Evolutionary conservation across 1,140 invertebrate genomes (phyloP).

Genomic region (Saccostrea glomerata): DNA sequence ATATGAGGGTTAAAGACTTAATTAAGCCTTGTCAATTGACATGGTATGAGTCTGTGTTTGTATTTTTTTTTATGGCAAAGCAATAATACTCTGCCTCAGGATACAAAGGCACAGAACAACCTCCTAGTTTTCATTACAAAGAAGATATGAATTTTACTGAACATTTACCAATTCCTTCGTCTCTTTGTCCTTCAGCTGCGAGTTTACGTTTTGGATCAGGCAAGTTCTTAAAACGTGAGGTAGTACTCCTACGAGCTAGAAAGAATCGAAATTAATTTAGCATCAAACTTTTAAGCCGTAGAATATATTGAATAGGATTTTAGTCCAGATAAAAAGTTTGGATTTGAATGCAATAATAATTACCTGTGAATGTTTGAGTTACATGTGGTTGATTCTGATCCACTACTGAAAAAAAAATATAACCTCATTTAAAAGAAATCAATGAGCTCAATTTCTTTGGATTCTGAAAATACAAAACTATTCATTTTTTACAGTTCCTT

Average conservation of each 20-base stretch:
- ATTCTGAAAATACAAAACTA: constrained; percentile 11
- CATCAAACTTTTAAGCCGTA: background rate
- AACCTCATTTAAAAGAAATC: background rate
- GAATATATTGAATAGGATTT: background rate
- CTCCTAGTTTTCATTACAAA: too few species aligned
- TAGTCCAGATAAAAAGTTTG: background rate
- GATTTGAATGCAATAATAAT: background rate
- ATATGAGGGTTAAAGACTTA: too few species aligned
- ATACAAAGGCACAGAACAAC: too few species aligned
- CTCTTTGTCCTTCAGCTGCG: constrained; percentile 40
- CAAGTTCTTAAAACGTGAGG: constrained; percentile 68
- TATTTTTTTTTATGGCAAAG: too few species aligned
- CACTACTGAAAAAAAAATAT: background rate
- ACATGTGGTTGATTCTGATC: background rate
- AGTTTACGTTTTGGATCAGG: constrained; percentile 62
- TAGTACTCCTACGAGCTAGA: constrained; percentile 63
- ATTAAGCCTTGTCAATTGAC: too few species aligned
- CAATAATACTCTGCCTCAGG: too few species aligned
- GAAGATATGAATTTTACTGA: background rate
- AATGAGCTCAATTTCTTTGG: background rate
- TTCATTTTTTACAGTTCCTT: too few species aligned
- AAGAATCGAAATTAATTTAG: background rate
- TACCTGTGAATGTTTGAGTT: constrained; percentile 21
- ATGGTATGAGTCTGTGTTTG: too few species aligned
- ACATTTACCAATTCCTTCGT: constrained; percentile 42